These are phyloP conservation scores for Lithophane leautieri DNA, from an alignment of 2,888 invertebrate genomes.

Conservation along the genomic window DNA sequence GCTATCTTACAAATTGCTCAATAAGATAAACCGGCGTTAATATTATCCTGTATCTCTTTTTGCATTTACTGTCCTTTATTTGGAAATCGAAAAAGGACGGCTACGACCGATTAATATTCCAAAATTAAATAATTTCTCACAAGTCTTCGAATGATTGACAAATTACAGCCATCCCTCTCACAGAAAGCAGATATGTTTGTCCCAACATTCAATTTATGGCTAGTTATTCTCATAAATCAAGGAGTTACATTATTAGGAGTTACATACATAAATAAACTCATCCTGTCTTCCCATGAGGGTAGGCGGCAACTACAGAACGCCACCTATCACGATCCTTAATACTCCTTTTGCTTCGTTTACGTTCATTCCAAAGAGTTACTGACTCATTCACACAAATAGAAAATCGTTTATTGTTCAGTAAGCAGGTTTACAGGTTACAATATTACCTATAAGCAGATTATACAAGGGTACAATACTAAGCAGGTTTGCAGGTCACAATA, in stretches of 20 bases:
- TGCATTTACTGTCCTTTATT: constrained; percentile 27
- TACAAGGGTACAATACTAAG: too few species aligned
- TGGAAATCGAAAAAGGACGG: constrained; percentile 2
- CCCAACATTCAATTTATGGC: not conserved
- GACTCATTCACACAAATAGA: not conserved
- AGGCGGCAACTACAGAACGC: too few species aligned
- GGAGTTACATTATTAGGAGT: not conserved
- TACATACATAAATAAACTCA: too few species aligned
- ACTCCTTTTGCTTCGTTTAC: too few species aligned
- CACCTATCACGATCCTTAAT: too few species aligned
- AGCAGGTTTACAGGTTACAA: too few species aligned
- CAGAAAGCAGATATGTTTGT: not conserved
- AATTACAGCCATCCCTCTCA: not conserved
- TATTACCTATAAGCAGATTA: too few species aligned
- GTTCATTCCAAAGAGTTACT: not conserved
- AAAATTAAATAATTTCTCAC: constrained; percentile 7
- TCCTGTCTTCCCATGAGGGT: too few species aligned
- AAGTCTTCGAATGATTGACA: not conserved
- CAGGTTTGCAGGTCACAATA: too few species aligned
- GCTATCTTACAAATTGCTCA: constrained; percentile 59
- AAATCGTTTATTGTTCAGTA: too few species aligned
- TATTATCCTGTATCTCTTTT: constrained; percentile 58
- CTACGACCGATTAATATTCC: not conserved
- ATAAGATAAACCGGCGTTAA: constrained; percentile 58
- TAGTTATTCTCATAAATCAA: not conserved